Evolutionary conservation across 2,113 vertebrate genomes (phyloP), one percentile per base, ranked within the genome.

Genomic region (Centrocercus urophasianus): DNA sequence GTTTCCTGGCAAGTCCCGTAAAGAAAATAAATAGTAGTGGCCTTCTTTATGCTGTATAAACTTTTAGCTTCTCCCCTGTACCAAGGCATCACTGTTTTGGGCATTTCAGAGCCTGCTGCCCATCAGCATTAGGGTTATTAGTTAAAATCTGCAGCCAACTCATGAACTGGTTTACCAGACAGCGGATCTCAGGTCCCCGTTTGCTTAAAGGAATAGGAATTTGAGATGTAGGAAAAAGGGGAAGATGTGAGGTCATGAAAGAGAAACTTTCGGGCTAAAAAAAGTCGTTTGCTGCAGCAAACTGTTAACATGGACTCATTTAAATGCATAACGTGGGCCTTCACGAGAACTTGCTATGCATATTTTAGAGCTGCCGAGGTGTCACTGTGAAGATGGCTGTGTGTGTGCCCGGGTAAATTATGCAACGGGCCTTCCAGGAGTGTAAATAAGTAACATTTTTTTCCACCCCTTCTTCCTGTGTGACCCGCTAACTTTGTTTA

Each of bases 281-380:
- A 85, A 80, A 18, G 36, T 27, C 12, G 8, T 32, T 28, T 64
- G 17, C 56, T 84, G 38, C 38, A 71, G 65, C 57, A 78, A 93
- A 82, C 52, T 86, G 70, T 52, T 72, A 42, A 50, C 42, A 4
- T 47, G 57, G 45, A 85, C 42, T 78, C 57, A 73, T 66, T 76
- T 89, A 72, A 66, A 80, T 83, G 21, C 57, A 47, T 70, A 80
- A 69, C n/a, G 69, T 48, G 76, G 36, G 79, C 79, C 79, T 92
- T 90, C 65, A 27, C 12, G 24, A 52, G 86, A 89, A 80, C 66
- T 86, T 61, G 88, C 54, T 82, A 27, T 38, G 70, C 80, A 45
- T 94, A 77, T 93, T 83, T 88, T 93, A 88, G 90, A 81, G 79
- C 61, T 89, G 34, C 57, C 30, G 12, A 40, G 43, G 81, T 90